Conservation (phyloP, 2,797 vertebrate genomes). For the Columba guinea region DNA sequence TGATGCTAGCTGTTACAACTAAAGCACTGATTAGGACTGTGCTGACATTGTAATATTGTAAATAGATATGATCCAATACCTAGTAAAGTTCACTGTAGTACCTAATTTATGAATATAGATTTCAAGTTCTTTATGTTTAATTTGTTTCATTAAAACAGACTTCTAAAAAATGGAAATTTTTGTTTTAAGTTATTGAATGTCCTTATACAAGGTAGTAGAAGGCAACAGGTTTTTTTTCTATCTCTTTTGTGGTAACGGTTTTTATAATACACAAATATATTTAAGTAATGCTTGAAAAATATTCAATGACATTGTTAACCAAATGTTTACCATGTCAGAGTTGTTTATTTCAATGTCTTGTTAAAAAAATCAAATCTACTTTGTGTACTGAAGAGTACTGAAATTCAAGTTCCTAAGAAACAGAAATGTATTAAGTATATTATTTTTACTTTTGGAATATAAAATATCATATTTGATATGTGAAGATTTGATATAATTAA, state of each 20-base stretch:
- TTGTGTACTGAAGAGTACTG: not conserved
- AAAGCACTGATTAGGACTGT: not conserved
- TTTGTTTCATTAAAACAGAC: not conserved
- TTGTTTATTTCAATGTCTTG: not conserved
- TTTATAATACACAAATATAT: not conserved
- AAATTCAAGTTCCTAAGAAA: not conserved
- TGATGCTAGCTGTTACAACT: not conserved
- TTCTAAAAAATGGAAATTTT: not conserved
- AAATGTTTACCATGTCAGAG: not conserved
- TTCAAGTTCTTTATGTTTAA: not conserved
- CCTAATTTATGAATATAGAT: not conserved
- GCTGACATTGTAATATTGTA: not conserved
- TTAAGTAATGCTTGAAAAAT: not conserved
- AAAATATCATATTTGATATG: not conserved
- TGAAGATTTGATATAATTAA: not conserved
- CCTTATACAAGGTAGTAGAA: not conserved
- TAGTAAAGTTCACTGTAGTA: not conserved
- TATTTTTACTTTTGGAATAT: not conserved
- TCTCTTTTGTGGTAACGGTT: not conserved
- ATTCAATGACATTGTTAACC: not conserved
- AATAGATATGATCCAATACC: not conserved
- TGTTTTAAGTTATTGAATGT: not conserved
- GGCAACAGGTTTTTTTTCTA: not conserved
- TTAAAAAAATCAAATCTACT: not conserved
- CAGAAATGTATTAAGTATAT: not conserved